Evolutionary conservation across 2,797 vertebrate species (phyloP).

Genomic region (Pachyuromys duprasi): DNA sequence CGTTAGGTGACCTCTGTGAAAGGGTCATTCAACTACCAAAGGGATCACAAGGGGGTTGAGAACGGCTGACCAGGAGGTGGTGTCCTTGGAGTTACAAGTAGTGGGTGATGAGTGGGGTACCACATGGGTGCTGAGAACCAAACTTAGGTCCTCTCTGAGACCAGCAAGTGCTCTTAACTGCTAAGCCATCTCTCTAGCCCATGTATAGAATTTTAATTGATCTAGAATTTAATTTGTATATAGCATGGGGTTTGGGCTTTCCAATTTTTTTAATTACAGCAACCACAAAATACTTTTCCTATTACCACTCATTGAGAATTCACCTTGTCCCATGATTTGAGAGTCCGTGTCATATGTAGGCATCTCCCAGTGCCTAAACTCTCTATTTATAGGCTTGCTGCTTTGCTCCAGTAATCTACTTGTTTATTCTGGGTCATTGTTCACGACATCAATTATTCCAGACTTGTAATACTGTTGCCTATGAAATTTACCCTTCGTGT

Average conservation of each 20-base stretch:
- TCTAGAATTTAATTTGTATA: background rate
- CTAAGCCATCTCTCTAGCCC: background rate
- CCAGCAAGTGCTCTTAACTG: background rate
- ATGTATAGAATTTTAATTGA: constrained; percentile 13
- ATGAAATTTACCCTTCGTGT: background rate
- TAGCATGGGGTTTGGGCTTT: background rate
- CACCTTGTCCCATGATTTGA: background rate
- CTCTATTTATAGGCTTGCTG: background rate
- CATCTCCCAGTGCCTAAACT: background rate
- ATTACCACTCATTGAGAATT: background rate
- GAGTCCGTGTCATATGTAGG: background rate
- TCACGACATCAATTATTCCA: background rate
- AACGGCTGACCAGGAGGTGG: background rate
- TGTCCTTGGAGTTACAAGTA: background rate
- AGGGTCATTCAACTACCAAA: background rate
- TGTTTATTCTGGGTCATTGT: background rate
- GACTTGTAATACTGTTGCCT: background rate
- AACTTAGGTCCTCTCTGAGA: background rate
- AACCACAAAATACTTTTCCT: background rate
- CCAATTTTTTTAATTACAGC: background rate
- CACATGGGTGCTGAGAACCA: background rate
- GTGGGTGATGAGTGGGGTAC: background rate
- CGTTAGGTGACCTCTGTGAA: background rate
- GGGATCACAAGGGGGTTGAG: background rate
- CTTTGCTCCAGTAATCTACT: background rate